These are phyloP conservation scores for Aphelinus atriplicis DNA, from an alignment of 1,140 invertebrate genomes.

Conservation along the genomic window DNA sequence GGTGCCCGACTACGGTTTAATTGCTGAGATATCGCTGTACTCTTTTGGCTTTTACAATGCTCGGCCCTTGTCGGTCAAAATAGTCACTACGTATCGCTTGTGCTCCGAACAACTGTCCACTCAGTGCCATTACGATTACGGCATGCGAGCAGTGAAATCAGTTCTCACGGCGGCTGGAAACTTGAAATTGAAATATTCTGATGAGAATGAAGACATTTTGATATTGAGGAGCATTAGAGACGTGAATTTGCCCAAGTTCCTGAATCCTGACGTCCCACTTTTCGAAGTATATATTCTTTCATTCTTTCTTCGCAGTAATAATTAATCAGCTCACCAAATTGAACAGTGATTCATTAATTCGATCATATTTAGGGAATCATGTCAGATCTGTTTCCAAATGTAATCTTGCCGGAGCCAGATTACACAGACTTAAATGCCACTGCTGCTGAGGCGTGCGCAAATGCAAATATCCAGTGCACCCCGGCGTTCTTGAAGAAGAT, in stretches of 20 bases:
- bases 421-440: conserved; percentile 69
- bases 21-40: conserved; percentile 93
- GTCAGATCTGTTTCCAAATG: conserved; percentile 89
- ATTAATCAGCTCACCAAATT: neutral
- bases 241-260: conserved; percentile 93
- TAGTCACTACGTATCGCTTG: conserved; percentile 91
- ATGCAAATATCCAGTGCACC: conserved; percentile 84
- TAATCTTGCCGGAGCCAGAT: conserved; percentile 79
- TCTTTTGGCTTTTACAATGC: conserved; percentile 94
- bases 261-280: conserved; percentile 86
- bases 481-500: conserved; percentile 89
- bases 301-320: neutral
- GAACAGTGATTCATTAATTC: neutral
- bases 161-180: conserved; percentile 90
- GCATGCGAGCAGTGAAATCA: conserved; percentile 89
- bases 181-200: conserved; percentile 88
- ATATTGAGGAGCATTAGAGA: conserved; percentile 90
- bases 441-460: conserved; percentile 73
- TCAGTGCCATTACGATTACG: conserved; percentile 97
- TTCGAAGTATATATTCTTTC: conserved; percentile 70
- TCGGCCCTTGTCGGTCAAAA: conserved; percentile 90
- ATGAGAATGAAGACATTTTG: conserved; percentile 83
- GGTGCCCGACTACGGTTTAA: conserved; percentile 92
- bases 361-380: conserved; percentile 80
- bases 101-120: conserved; percentile 95